A percentile compares a stretch with the other conserved stretches of the same genome.
phyloP scores from a whole-genome alignment of 2,888 invertebrate species.

The Plebejus argus region DNA sequence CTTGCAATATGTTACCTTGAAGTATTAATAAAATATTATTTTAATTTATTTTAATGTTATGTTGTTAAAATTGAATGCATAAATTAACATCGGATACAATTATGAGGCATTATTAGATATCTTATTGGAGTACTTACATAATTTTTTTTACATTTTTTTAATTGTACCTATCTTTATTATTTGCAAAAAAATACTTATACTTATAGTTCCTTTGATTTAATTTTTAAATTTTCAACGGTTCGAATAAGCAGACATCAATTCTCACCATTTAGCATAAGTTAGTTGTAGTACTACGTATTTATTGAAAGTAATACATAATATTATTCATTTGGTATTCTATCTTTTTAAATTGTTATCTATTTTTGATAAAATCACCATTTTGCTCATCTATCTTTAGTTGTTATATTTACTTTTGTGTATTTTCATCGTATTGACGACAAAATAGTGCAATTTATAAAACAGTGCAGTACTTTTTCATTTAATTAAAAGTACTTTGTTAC shows the following conservation, averaged over 20 bases:
- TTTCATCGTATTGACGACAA: neutral
- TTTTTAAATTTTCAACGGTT: neutral
- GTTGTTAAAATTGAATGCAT: no score
- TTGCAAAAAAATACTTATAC: neutral
- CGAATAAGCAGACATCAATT: neutral
- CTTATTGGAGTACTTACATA: no score
- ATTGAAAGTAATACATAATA: constrained; percentile 11
- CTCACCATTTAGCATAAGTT: constrained; percentile 10
- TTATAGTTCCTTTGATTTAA: neutral
- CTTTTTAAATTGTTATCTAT: neutral
- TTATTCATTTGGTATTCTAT: neutral
- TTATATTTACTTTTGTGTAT: neutral
- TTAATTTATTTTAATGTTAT: no score
- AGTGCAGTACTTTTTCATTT: neutral
- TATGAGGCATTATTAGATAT: no score
- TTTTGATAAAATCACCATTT: neutral
- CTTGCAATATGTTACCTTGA: neutral
- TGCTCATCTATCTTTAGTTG: constrained; percentile 1
- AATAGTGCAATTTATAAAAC: neutral
- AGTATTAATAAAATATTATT: no score
- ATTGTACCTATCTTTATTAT: neutral
- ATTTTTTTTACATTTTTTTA: neutral
- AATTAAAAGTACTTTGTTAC: no score
- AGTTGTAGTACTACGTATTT: constrained; percentile 31
- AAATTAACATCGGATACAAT: no score